These are phyloP conservation scores for Arvicanthis niloticus DNA, from an alignment of 2,113 vertebrate species.

Conservation along the genomic window DNA sequence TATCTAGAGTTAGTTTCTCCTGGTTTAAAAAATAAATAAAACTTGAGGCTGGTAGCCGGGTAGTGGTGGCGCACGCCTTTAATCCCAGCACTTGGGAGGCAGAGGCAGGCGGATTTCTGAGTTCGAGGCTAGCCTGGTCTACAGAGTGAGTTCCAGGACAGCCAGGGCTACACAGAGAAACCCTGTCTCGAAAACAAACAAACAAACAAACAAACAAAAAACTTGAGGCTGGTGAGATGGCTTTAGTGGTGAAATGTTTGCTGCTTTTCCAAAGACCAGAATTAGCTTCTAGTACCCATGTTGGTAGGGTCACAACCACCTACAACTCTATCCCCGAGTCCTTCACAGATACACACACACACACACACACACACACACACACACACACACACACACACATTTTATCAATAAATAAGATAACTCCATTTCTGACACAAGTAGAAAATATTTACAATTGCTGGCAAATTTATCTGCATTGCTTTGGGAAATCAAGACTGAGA, in stretches of 20 bases:
- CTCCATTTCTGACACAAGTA: neutral
- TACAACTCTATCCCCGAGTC: neutral
- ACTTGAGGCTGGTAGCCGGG: neutral
- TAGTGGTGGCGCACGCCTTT: no score
- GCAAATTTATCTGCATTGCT: neutral
- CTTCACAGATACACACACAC: neutral
- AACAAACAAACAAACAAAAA: neutral
- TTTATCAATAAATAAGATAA: neutral
- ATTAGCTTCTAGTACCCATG: neutral
- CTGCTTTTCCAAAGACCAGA: neutral
- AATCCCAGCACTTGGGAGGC: no score
- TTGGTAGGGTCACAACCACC: neutral
- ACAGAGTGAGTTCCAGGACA: no score
- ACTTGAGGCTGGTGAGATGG: neutral
- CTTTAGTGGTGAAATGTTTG: neutral
- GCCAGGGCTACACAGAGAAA: no score
- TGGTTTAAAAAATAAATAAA: conserved; percentile 12
- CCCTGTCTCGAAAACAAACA: no score
- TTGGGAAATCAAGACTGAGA: neutral
- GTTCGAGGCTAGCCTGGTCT: no score
- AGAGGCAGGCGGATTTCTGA: no score
- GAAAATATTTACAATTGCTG: neutral
- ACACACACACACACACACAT: no score
- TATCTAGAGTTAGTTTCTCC: neutral
- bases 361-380: no score